Conservation (phyloP, 2,797 vertebrate genomes). For the Helostoma temminkii region DNA sequence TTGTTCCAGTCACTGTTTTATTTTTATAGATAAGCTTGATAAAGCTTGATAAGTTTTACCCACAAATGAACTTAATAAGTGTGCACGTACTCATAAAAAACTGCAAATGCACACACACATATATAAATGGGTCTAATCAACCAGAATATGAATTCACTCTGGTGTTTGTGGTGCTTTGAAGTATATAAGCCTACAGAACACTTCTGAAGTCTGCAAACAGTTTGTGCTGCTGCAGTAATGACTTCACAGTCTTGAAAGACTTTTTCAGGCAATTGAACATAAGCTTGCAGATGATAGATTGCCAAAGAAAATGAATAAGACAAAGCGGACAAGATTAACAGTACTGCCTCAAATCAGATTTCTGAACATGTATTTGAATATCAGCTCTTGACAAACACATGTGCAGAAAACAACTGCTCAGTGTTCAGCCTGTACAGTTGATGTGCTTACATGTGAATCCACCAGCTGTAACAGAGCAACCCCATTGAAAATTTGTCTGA, state of each 20-base stretch:
- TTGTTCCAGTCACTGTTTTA: constrained; percentile 20
- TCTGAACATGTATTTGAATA: not conserved
- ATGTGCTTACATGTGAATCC: not conserved
- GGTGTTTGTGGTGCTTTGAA: constrained; percentile 17
- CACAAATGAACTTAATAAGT: not conserved
- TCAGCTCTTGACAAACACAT: not conserved
- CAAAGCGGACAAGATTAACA: not conserved
- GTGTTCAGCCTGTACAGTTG: not conserved
- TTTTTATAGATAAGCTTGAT: too few species aligned
- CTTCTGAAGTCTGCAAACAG: not conserved
- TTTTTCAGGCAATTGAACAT: not conserved
- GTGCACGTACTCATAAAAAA: constrained; percentile 6
- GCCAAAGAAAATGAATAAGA: not conserved
- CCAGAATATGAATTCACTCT: not conserved
- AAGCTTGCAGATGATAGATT: not conserved
- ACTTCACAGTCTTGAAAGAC: constrained; percentile 4
- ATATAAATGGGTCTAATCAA: not conserved
- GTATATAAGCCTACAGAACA: constrained; percentile 2
- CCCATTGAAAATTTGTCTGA: not conserved
- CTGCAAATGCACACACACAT: not conserved
- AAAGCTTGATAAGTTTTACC: too few species aligned
- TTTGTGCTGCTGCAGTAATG: constrained; percentile 17
- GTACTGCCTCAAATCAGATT: not conserved
- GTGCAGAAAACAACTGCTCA: not conserved
- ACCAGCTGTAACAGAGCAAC: not conserved